Conservation (phyloP, 1,140 invertebrate genomes). For the Scaptomyza pallida region DNA sequence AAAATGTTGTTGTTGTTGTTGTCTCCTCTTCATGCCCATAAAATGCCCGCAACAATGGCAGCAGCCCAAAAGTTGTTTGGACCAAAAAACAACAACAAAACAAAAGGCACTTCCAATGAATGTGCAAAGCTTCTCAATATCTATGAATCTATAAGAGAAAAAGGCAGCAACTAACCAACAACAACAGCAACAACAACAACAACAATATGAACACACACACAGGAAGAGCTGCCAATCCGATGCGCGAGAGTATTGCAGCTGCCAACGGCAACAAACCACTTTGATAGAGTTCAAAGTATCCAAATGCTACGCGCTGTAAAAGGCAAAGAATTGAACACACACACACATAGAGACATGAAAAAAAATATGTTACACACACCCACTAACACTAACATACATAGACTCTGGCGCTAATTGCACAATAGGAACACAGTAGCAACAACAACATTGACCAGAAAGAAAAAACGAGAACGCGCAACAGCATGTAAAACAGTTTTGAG, state of each 20-base stretch:
- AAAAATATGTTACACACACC: slow-evolving; percentile 40
- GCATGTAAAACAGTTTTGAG: slow-evolving; percentile 64
- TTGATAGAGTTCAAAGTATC: slow-evolving; percentile 69
- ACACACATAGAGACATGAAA: no score
- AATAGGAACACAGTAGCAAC: slow-evolving; percentile 46
- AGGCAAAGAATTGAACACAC: slow-evolving; percentile 48
- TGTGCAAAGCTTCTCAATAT: slow-evolving; percentile 61
- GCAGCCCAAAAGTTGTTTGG: slow-evolving; percentile 23
- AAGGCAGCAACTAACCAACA: slow-evolving; percentile 1
- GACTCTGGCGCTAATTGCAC: slow-evolving; percentile 67
- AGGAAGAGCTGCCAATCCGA: neutral
- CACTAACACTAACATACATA: slow-evolving; percentile 17
- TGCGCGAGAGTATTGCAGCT: slow-evolving; percentile 41
- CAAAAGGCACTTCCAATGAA: slow-evolving; percentile 56
- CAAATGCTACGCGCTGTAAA: slow-evolving; percentile 43
- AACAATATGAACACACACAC: no score
- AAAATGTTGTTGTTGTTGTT: slow-evolving; percentile 42
- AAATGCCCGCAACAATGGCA: slow-evolving; percentile 74
- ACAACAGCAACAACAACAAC: neutral
- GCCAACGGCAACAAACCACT: slow-evolving; percentile 60
- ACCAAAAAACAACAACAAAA: slow-evolving; percentile 33
- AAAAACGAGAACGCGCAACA: slow-evolving; percentile 60
- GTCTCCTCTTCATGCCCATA: slow-evolving; percentile 57
- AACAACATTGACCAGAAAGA: slow-evolving; percentile 55
- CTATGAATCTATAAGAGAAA: slow-evolving; percentile 21